phyloP scores from a whole-genome alignment of 1,140 invertebrate species.

The Sipha flava region DNA sequence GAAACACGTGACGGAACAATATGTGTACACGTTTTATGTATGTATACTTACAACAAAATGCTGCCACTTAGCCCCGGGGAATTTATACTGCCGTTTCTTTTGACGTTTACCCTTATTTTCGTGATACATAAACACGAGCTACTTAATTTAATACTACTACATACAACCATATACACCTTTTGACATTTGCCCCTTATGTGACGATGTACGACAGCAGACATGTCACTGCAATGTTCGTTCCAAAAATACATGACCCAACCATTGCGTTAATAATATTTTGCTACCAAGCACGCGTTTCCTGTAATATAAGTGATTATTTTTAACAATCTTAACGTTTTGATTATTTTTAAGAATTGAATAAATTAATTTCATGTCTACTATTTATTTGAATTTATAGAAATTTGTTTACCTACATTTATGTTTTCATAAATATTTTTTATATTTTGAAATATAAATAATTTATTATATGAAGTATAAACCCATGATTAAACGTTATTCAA shows the following conservation, averaged over 20 bases:
- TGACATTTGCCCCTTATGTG: slow-evolving; percentile 24
- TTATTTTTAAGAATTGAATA: neutral
- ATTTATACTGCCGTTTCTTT: slow-evolving; percentile 3
- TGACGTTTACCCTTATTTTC: slow-evolving; percentile 30
- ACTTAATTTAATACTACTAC: neutral
- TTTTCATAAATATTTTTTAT: too few relatives aligned
- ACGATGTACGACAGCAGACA: slow-evolving; percentile 8
- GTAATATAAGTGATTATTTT: neutral
- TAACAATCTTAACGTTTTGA: neutral
- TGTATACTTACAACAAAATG: slow-evolving; percentile 9
- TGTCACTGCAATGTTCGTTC: slow-evolving; percentile 5
- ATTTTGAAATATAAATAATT: too few relatives aligned
- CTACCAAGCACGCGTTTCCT: neutral
- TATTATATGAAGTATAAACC: too few relatives aligned
- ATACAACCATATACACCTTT: slow-evolving; percentile 7
- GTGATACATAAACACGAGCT: slow-evolving; percentile 31
- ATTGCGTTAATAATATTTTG: neutral
- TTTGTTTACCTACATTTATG: too few relatives aligned
- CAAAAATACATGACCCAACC: slow-evolving; percentile 9
- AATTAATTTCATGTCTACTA: too few relatives aligned
- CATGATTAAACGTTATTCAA: too few relatives aligned
- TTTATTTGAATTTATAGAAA: too few relatives aligned
- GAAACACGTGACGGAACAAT: slow-evolving; percentile 15
- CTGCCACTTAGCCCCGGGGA: slow-evolving; percentile 20
- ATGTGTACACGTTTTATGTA: neutral